Base-by-base conservation (phyloP, 2,888 invertebrate species). In the Orthonychiurus folsomi region DNA sequence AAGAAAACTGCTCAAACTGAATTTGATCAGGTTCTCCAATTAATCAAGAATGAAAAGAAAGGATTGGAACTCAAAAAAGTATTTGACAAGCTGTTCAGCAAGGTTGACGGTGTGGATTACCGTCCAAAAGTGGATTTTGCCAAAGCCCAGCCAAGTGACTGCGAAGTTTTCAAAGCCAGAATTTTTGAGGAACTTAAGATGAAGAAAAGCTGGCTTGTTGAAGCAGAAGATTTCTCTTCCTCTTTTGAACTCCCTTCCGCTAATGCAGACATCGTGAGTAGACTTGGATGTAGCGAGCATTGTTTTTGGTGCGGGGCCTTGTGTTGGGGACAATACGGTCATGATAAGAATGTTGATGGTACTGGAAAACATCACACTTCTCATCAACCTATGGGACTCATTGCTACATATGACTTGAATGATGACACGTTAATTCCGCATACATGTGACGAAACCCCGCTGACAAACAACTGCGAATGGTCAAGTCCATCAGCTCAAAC, bases 321-420 rank as follows among this genome's bases (percentile, higher is more conserved):
- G 9, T 53, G 54, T 53, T 53, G 54, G 54, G 54, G 18, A 12
- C 18, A 53, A 53, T 20, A 12, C 15, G 54, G 54, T 53, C 54
- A 53, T 53, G 21, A 12, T 21, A 12, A 15, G 20, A 53, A 53
- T 53, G 21, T 20, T 12, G 54, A 21, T 20, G 15, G 12, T 15
- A 18, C 21, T 12, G 21, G 12, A 20, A 15, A 18, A 18, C 54
- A 53, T 53, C 12, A 53, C 21, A 18, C 54, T 12, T 53, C 18
- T 53, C 54, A 53, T 21, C 54, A 53, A 20, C 18, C 21, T 15
- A 21, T 12, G 21, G 54, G 54, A 12, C 18, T 18, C 54, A 20
- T 12, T 18, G 21, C 21, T 20, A 53, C 18, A 12, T 53, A 20
- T 53, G 15, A 53, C 20, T 12, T 12, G 15, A 53, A 12, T 53